Conservation (phyloP, 1,140 invertebrate genomes). For the Lutraria rhynchaena region DNA sequence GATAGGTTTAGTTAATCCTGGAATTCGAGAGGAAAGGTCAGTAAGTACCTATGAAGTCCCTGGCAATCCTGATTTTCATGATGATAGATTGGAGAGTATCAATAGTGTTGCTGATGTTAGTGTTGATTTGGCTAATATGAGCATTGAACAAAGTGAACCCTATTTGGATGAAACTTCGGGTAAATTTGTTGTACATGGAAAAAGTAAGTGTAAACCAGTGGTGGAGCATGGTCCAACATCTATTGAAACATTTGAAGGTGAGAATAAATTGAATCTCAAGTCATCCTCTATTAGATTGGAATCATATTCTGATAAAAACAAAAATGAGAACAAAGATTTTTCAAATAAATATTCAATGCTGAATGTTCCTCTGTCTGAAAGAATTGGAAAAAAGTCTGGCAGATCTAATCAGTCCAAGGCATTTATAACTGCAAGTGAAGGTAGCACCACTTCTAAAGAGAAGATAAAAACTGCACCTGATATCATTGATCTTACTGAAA, state of each 20-base stretch:
- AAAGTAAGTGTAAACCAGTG: no score
- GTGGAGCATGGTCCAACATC: not conserved
- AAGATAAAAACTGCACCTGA: slow-evolving; percentile 19
- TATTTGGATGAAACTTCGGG: slow-evolving; percentile 45
- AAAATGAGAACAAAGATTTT: not conserved
- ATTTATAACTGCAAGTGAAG: not conserved
- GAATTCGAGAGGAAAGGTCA: slow-evolving; percentile 21
- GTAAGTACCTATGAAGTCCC: slow-evolving; percentile 11
- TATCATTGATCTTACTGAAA: slow-evolving; percentile 50
- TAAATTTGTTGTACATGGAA: slow-evolving; percentile 11
- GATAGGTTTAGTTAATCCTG: not conserved
- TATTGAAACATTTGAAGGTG: not conserved
- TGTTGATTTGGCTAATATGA: slow-evolving; percentile 37
- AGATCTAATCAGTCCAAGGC: not conserved
- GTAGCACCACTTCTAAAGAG: not conserved
- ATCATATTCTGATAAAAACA: not conserved
- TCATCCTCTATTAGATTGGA: not conserved
- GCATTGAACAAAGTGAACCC: slow-evolving; percentile 31
- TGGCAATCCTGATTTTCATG: not conserved
- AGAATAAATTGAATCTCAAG: not conserved
- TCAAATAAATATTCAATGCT: not conserved
- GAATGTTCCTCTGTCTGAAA: slow-evolving; percentile 46
- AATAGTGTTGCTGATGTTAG: slow-evolving; percentile 46
- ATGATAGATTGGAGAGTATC: slow-evolving; percentile 9
- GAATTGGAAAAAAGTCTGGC: slow-evolving; percentile 55